phyloP scores from a whole-genome alignment of 2,797 vertebrate species.

The Gila robusta region DNA sequence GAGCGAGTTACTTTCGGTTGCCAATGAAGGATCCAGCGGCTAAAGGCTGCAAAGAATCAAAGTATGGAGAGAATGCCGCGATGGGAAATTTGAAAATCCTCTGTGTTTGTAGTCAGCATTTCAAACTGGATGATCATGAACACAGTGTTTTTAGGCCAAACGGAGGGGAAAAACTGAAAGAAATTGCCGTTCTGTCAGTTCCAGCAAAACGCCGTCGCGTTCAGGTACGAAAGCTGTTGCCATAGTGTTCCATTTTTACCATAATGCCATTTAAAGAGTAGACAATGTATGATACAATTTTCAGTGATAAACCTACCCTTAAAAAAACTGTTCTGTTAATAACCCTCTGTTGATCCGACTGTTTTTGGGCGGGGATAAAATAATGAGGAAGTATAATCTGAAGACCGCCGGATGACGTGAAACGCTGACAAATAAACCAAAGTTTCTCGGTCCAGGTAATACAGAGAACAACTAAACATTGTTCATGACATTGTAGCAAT shows the following conservation, averaged over 20 bases:
- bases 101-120: background rate
- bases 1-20: background rate
- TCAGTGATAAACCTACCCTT: background rate
- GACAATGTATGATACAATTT: background rate
- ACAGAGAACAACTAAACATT: background rate
- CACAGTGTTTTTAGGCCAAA: background rate
- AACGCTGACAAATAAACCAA: background rate
- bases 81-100: background rate
- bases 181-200: background rate
- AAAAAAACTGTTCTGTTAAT: background rate
- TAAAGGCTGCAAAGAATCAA: background rate
- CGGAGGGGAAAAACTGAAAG: background rate
- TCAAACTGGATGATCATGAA: background rate
- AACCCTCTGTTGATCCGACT: background rate
- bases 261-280: background rate
- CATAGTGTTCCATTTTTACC: background rate
- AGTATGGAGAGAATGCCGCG: background rate
- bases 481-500: too few species aligned
- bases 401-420: background rate
- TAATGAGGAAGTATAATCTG: background rate
- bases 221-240: background rate
- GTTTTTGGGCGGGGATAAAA: background rate
- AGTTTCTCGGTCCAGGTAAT: background rate
- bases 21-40: background rate
- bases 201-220: rapidly evolving